These are phyloP conservation scores for Drosophila funebris DNA, from an alignment of 1,140 invertebrate species.

Conservation along the genomic window DNA sequence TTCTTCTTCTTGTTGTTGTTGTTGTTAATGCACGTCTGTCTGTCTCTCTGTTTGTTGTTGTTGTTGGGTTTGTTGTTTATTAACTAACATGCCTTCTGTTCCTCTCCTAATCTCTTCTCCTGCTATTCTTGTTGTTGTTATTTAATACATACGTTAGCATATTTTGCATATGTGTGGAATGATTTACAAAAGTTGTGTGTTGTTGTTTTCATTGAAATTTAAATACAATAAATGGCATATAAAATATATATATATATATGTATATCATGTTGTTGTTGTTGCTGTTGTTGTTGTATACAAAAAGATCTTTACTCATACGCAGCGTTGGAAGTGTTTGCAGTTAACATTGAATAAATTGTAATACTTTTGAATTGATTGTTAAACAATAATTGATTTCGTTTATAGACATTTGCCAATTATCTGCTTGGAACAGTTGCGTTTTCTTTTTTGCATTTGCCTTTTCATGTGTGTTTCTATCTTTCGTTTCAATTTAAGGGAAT, in stretches of 20 bases:
- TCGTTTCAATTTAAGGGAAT: constrained; percentile 18
- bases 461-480: constrained; percentile 29
- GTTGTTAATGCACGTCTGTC: constrained; percentile 50
- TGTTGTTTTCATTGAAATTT: constrained; percentile 52
- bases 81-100: constrained; percentile 9
- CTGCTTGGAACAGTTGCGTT: constrained; percentile 22
- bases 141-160: constrained; percentile 70
- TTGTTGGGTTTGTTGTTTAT: too few relatives aligned
- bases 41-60: constrained; percentile 38
- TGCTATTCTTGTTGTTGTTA: constrained; percentile 41
- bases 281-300: constrained; percentile 61
- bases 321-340: constrained; percentile 69
- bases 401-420: not conserved
- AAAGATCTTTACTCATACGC: constrained; percentile 71
- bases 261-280: constrained; percentile 40
- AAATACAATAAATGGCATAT: constrained; percentile 82
- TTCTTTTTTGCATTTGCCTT: constrained; percentile 13
- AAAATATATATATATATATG: constrained; percentile 68
- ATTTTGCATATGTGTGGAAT: constrained; percentile 65
- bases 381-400: constrained; percentile 31
- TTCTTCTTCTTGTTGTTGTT: constrained; percentile 50
- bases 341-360: constrained; percentile 54
- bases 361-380: constrained; percentile 40
- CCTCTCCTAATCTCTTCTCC: not conserved
- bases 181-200: constrained; percentile 70